Evolutionary conservation across 2,888 invertebrate genomes (phyloP), one percentile per base, ranked within the genome.

Genomic region (Proisotoma minuta): DNA sequence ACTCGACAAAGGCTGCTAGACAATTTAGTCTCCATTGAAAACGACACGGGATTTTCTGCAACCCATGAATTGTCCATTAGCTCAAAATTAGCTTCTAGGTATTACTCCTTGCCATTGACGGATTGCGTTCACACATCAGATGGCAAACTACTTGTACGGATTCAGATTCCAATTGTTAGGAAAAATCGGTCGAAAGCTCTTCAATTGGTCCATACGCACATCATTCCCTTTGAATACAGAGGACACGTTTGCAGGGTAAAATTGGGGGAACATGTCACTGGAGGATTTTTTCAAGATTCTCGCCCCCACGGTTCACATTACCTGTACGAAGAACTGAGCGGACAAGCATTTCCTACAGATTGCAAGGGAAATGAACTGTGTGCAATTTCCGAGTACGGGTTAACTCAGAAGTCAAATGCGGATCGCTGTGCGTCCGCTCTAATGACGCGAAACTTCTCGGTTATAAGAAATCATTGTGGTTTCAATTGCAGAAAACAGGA

Each of bases 111-210:
- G 1, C 73, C 73, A 1, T 26, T 73, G 0, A 65, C 71, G 0
- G 73, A 73, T 24, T 73, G 73, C 27, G 65, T 68, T 1, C 69
- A 68, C 26, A 70, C 71, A 1, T 50, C 58, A 4, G 2, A 12
- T 5, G 59, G 66, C 5, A 28, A 56, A 0, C 62, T 69, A 10
- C 58, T 72, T 1, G 66, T 67, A 3, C 56, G 72, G 8, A 59
- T 72, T 3, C 43, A 43, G 1, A 22, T 69, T 26, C 69, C 69
- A 23, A 53, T 62, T 29, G 22, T 63, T 28, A 62, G 57, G 27
- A 63, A 56, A 34, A 48, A 48, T 10, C 43, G 62, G 2, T 48
- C 22, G 3, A 48, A 59, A 57, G 18, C 24, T 39, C 53, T 69
- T n/a, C 54, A 58, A 20, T 29, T 69, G 23, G 52, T 64, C 2